A percentile compares a stretch with the other conserved stretches of the same genome.
Conservation (phyloP, 2,113 vertebrate species). For the Pteropus alecto region DNA sequence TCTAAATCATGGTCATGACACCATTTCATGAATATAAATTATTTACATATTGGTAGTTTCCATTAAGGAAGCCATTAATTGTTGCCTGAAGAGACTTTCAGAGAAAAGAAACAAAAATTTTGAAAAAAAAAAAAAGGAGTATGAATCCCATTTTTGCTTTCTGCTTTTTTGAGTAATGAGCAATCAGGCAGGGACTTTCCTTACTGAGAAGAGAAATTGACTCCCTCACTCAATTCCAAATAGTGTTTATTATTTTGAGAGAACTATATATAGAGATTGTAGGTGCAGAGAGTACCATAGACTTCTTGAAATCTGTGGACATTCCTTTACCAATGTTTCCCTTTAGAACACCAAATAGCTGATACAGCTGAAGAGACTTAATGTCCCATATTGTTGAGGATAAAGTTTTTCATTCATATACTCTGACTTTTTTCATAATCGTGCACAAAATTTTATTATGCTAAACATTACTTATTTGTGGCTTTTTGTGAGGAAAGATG, state of each 20-base stretch:
- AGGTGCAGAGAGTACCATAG: not conserved
- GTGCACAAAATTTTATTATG: not conserved
- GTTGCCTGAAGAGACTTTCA: not conserved
- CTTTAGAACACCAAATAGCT: not conserved
- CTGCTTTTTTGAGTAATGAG: not conserved
- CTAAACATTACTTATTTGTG: not conserved
- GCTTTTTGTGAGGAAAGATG: not conserved
- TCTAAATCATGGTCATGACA: not conserved
- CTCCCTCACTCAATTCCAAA: not conserved
- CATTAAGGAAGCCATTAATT: not conserved
- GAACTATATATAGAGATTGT: not conserved
- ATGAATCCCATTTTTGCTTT: conserved; percentile 9
- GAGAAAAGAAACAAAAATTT: conserved; percentile 8
- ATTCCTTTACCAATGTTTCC: not conserved
- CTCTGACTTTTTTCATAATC: not conserved
- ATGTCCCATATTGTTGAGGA: not conserved
- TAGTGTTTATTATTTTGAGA: not conserved
- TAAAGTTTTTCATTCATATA: not conserved
- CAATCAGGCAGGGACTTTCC: not conserved
- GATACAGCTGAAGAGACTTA: not conserved
- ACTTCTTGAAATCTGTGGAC: not conserved
- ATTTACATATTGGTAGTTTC: conserved; percentile 8
- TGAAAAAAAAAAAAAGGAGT: not conserved
- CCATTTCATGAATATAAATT: conserved; percentile 13
- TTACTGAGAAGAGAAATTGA: not conserved